These are phyloP conservation scores for Linnaemya vulpina DNA, from an alignment of 2,888 invertebrate genomes.

Conservation along the genomic window DNA sequence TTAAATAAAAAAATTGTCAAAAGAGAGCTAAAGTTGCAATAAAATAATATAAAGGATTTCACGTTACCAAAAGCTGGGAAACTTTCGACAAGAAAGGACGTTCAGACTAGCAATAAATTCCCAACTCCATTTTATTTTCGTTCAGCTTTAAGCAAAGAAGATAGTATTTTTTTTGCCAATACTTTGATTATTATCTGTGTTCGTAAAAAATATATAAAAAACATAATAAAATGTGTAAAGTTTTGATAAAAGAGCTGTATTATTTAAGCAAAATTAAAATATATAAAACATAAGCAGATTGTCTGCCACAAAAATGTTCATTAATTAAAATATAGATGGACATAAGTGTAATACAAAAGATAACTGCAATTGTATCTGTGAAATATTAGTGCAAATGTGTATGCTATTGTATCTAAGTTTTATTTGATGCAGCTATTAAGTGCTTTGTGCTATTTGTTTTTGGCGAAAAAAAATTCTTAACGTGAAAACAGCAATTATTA, in stretches of 20 bases:
- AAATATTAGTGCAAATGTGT: slow-evolving; percentile 15
- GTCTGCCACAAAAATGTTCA: slow-evolving; percentile 8
- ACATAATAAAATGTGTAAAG: slow-evolving; percentile 1
- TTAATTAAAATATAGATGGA: slow-evolving; percentile 34
- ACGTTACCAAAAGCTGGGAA: slow-evolving; percentile 47
- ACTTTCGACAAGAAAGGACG: slow-evolving; percentile 63
- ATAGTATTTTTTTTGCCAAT: neutral
- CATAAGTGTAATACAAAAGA: slow-evolving; percentile 20
- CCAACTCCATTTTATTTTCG: slow-evolving; percentile 13
- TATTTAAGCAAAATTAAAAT: slow-evolving; percentile 34
- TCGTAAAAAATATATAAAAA: slow-evolving; percentile 14
- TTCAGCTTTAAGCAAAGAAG: slow-evolving; percentile 16
- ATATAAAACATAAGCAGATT: neutral
- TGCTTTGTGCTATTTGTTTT: slow-evolving; percentile 43
- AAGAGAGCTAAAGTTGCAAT: slow-evolving; percentile 33
- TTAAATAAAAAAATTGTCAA: slow-evolving; percentile 30
- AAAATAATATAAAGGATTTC: slow-evolving; percentile 48
- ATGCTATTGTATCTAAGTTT: slow-evolving; percentile 10
- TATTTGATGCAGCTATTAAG: slow-evolving; percentile 17
- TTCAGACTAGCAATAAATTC: neutral
- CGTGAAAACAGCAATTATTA: neutral
- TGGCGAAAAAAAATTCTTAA: slow-evolving; percentile 18
- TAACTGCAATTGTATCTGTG: slow-evolving; percentile 17
- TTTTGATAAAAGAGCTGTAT: slow-evolving; percentile 5
- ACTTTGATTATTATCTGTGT: slow-evolving; percentile 10